These are phyloP conservation scores for Coracias cyanogaster DNA, from an alignment of 2,797 vertebrate species.

Conservation along the genomic window DNA sequence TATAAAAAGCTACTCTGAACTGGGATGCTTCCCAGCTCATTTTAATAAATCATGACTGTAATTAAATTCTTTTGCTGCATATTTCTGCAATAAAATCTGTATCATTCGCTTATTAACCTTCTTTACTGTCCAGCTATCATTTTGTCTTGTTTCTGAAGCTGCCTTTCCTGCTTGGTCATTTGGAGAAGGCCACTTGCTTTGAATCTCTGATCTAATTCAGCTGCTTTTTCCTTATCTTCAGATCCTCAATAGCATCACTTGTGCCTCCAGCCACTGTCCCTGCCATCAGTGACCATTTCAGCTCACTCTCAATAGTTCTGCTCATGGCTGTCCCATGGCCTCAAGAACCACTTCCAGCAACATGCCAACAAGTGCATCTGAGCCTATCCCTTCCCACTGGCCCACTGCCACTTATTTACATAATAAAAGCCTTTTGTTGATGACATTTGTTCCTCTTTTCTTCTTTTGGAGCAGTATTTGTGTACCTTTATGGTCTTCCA, in stretches of 20 bases:
- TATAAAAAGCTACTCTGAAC: slow-evolving; percentile 61
- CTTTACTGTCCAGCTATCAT: not conserved
- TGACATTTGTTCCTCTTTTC: not conserved
- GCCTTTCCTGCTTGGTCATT: not conserved
- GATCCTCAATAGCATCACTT: not conserved
- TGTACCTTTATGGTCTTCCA: not conserved
- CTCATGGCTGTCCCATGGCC: not conserved
- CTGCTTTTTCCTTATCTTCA: not conserved
- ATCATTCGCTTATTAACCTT: slow-evolving; percentile 2
- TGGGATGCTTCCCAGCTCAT: slow-evolving; percentile 45
- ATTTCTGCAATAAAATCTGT: slow-evolving; percentile 52
- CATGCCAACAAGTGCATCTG: not conserved
- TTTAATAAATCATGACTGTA: slow-evolving; percentile 66
- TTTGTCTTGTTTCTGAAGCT: not conserved
- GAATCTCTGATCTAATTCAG: not conserved
- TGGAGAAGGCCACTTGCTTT: not conserved
- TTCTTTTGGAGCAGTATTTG: not conserved
- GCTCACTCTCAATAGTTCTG: not conserved
- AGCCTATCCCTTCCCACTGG: not conserved
- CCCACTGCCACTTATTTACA: not conserved
- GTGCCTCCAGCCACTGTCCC: not conserved
- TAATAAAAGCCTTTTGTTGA: not conserved
- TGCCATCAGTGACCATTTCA: not conserved
- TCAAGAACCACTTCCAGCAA: not conserved
- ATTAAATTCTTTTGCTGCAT: slow-evolving; percentile 59